Percentiles rank a stretch among this genome's conserved stretches.
Conservation (phyloP, 2,888 invertebrate species). For the Monoplex corrugatus region DNA sequence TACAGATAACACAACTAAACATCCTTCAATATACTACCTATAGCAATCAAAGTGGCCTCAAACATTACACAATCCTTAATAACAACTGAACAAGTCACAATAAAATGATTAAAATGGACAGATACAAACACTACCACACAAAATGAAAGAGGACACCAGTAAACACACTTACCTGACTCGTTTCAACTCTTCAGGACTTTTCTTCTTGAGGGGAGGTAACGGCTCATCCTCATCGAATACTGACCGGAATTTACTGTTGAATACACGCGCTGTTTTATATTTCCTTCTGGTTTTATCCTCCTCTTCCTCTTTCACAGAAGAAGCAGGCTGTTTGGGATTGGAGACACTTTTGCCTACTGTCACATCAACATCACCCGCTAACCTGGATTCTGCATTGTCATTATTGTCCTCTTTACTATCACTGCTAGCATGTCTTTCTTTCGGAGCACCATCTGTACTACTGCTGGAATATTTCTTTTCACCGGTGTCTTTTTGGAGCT, state of each 20-base stretch:
- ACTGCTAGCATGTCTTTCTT: slow-evolving; percentile 39
- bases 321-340: neutral
- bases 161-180: slow-evolving; percentile 38
- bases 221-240: slow-evolving; percentile 60
- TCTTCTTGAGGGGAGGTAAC: slow-evolving; percentile 55
- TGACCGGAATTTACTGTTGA: slow-evolving; percentile 94
- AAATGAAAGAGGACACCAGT: neutral
- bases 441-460: slow-evolving; percentile 44
- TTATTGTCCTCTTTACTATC: slow-evolving; percentile 42
- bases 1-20: no score
- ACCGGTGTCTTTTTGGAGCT: slow-evolving; percentile 44
- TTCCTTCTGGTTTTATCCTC: slow-evolving; percentile 80
- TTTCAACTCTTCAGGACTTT: slow-evolving; percentile 43
- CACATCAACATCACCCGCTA: slow-evolving; percentile 45
- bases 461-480: slow-evolving; percentile 3
- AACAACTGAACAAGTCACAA: neutral
- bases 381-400: slow-evolving; percentile 42
- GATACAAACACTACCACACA: neutral
- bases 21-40: no score
- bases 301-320: slow-evolving; percentile 40
- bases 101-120: neutral
- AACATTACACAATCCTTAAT: no score
- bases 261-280: slow-evolving; percentile 95
- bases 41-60: no score
- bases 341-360: slow-evolving; percentile 12